A percentile compares a stretch with the other conserved stretches of the same genome.
Conservation (phyloP, 2,888 invertebrate genomes). For the Phymatocera aterrima region DNA sequence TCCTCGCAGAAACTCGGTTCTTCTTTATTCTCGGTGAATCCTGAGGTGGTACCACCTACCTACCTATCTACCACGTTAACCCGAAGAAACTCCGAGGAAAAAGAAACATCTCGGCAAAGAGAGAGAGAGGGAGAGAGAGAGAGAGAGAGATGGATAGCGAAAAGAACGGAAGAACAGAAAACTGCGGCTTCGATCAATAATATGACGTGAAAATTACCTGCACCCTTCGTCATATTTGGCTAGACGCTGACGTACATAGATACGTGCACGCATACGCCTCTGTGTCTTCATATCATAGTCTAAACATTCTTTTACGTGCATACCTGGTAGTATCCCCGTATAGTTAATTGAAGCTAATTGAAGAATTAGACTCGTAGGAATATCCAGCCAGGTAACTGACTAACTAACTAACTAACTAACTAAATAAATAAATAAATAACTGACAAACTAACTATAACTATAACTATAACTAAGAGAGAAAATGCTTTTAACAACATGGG, state of each 20-base stretch:
- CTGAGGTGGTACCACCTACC: not conserved
- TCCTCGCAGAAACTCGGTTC: constrained; percentile 42
- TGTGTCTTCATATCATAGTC: not conserved
- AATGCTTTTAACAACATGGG: not conserved
- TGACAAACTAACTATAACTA: not conserved
- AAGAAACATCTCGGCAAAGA: constrained; percentile 22
- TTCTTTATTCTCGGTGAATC: not conserved
- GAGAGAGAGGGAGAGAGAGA: constrained; percentile 10
- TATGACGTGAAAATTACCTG: constrained; percentile 45
- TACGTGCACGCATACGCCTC: not conserved
- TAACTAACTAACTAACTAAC: constrained; percentile 12
- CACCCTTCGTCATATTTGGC: not conserved
- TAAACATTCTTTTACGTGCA: not conserved
- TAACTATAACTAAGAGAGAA: not conserved
- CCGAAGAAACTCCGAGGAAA: constrained; percentile 45
- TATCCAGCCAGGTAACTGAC: not conserved
- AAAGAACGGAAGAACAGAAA: constrained; percentile 47
- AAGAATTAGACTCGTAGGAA: not conserved
- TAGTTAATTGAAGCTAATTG: not conserved
- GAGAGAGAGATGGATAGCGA: constrained; percentile 47
- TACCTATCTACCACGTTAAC: constrained; percentile 46
- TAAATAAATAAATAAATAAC: not conserved
- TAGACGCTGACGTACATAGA: not conserved
- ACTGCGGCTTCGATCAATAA: constrained; percentile 51
- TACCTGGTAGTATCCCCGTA: no score